Evolutionary conservation across 2,113 vertebrate species (phyloP).

Genomic region (Oncorhynchus gorbuscha): DNA sequence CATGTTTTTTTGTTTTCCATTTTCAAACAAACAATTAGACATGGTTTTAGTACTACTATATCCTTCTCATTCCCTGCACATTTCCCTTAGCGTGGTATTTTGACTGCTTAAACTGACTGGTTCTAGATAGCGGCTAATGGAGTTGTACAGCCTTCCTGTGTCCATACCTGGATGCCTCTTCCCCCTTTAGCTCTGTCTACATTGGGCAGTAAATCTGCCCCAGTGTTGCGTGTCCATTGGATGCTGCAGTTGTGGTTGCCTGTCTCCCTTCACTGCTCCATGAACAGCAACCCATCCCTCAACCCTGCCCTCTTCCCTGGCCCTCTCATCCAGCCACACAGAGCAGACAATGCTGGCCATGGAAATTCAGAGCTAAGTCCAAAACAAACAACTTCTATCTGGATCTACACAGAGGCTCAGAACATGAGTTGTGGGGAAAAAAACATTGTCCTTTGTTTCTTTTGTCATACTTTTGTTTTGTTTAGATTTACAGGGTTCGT

Average conservation of each 20-base stretch:
- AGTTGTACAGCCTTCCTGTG: background rate
- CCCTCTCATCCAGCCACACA: background rate
- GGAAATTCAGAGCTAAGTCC: background rate
- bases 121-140: background rate
- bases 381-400: too few species aligned
- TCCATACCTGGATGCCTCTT: background rate
- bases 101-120: background rate
- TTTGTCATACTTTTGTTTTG: background rate
- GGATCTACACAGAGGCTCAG: background rate
- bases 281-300: too few species aligned
- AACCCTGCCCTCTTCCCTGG: too few species aligned
- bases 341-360: background rate
- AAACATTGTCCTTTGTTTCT: background rate
- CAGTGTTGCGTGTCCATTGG: too few species aligned
- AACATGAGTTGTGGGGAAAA: background rate
- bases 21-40: too few species aligned
- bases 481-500: background rate
- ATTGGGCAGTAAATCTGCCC: too few species aligned
- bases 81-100: background rate
- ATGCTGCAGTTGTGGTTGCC: too few species aligned
- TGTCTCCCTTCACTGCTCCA: too few species aligned
- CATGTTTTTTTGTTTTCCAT: background rate
- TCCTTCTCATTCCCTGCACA: too few species aligned
- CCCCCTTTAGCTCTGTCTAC: background rate
- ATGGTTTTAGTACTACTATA: background rate